Base-by-base conservation (phyloP, 2,113 vertebrate genomes). In the Greenwoodochromis staneri region DNA sequence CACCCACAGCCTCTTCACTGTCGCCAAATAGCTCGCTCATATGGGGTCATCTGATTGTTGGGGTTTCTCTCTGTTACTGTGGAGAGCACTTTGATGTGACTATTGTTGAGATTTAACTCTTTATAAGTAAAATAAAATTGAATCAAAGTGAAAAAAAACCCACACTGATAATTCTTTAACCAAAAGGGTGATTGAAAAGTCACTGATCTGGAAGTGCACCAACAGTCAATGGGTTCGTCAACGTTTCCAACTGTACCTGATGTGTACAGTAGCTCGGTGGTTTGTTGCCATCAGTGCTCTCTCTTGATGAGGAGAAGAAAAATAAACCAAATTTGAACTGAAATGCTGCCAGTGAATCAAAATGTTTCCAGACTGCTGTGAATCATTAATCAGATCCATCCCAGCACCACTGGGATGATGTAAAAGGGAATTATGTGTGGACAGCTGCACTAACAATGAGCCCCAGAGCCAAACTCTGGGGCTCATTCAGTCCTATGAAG, bases 141-240 rank as follows among this genome's bases (percentile, higher is more conserved):
- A 57, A 57, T 57, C 13, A 57, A 57, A 57, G 13, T 29, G 1
- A 57, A 57, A 57, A 57, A 4, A 14, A 1, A 0, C 4, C 3
- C 24, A 57, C 9, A 53, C 7, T 4, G 2, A 16, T 69, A 21
- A 40, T 40, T 69, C 19, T 40, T 69, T 8, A 38, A 69, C 19
- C n/a, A 69, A 40, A 40, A 14, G 11, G 4, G 34, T n/a, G 19
- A 11, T 38, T 38, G 10, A 36, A 69, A 21, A 40, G 59, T 3
- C 16, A 7, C 1, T n/a, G 16, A 63, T 11, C 59, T 31, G 16
- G 29, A 19, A 19, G 17, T 21, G 19, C 34, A 5, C 19, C 19
- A 66, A 61, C 16, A 16, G 29, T 16, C 29, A 34, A 13, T 5
- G 6, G 34, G 63, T 69, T 69, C 19, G n/a, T 69, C 19, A 12